phyloP scores from a whole-genome alignment of 1,140 invertebrate genomes.

The Leguminivora glycinivorella region DNA sequence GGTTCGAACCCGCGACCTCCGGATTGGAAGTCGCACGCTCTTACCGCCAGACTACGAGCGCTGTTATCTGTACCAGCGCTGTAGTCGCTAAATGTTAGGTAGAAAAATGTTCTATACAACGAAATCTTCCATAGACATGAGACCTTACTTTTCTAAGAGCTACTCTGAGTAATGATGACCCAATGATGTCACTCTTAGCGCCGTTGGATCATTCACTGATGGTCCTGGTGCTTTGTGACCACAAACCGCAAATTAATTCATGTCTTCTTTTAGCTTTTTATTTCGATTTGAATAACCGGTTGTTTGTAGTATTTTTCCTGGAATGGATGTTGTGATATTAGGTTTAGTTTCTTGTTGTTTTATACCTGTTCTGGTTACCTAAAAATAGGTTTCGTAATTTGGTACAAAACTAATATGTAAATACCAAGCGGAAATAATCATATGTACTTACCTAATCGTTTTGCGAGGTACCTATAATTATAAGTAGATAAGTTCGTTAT shows the following conservation, averaged over 20 bases:
- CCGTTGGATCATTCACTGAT: slow-evolving; percentile 9
- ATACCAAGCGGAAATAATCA: no score
- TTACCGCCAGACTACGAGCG: no score
- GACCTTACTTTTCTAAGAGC: not conserved
- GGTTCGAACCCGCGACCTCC: no score
- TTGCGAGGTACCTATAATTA: no score
- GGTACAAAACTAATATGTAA: no score
- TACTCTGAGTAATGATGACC: not conserved
- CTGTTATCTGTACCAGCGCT: no score
- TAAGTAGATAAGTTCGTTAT: no score
- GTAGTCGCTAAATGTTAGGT: no score
- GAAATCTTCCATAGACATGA: not conserved
- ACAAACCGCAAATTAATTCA: slow-evolving; percentile 26
- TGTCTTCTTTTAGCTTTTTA: slow-evolving; percentile 8
- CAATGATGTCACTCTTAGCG: slow-evolving; percentile 25
- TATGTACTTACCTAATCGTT: no score
- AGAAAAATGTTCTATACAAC: not conserved
- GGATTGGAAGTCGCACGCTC: no score
- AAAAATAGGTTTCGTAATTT: no score
- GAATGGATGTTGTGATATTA: not conserved
- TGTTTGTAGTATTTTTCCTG: not conserved
- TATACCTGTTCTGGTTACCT: no score
- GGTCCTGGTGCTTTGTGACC: not conserved
- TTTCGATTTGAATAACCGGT: not conserved
- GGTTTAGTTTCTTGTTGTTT: not conserved